Base-by-base conservation (phyloP, 1,140 invertebrate species). In the Pemphigus obesinymphae region DNA sequence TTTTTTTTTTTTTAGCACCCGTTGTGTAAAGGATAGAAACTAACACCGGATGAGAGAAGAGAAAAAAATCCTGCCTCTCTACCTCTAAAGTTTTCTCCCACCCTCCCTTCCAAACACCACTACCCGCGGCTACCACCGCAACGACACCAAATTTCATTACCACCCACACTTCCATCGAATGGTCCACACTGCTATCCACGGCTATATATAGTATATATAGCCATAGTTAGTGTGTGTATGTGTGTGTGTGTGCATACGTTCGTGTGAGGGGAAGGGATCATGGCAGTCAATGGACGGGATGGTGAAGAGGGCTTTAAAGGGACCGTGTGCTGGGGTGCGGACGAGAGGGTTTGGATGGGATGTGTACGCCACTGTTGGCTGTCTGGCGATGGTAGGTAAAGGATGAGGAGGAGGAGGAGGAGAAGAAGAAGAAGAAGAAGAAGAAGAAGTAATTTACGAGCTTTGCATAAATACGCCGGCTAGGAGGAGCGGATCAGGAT, bases 381-480 rank as follows among this genome's bases (percentile, higher is more conserved):
- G 37, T 5, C 37, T n/a, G 61, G 17, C 29, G 53, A n/a, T 17
- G 61, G 53, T 26, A 58, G 61, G 29, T n/a, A n/a, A 63, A 34
- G 17, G 7, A 17, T 29, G 23, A 45, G 13, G 4, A 7, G 13
- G 37, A 29, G 23, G 15, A 29, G 40, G 40, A 72, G 4, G 3
- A 68, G 10, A 3, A 5, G 66, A 13, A 72, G 17, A 3, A 20
- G 43, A 5, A 45, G 68, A 7, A 45, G 68, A 45, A 45, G 68
- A 70, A 72, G 75, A 43, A 55, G 75, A 55, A 63, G 76, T 80
- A 80, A 80, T 80, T 80, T 80, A 80, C 55, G 76, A 61, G 76
- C 50, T 80, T 80, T 80, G 76, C 76, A 80, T 80, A 45, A 80
- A 80, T 63, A 45, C 7, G 26, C 55, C 37, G 4, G 31, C 34